Evolutionary conservation across 2,797 vertebrate species (phyloP), one percentile per base, ranked within the genome.

Genomic region (Carapus acus): DNA sequence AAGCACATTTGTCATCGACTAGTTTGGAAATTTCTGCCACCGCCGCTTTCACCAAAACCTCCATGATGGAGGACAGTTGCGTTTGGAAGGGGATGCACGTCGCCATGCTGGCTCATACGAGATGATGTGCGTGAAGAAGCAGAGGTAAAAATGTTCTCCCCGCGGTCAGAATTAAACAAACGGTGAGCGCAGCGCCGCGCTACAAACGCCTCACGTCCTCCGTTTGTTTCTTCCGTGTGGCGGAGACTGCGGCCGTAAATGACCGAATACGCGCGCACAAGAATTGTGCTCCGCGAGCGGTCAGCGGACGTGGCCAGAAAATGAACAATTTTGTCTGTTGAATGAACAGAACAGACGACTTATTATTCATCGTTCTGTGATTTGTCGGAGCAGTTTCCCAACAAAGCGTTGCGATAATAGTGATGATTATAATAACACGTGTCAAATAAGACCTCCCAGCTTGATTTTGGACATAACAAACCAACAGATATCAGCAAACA

Each of bases 1-100:
- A 77, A 17, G 81, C 76, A 57, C 85, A 82, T 78, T 88, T 88
- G 49, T 85, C 82, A 64, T 89, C 88, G 53, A 89, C 84, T 57
- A 89, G 82, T 67, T 85, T 85, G 65, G 85, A 88, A 20, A 89
- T 88, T 58, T 88, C 83, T 17, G 74, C 72, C 71, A 88, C 85
- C 1, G 86, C 83, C 34, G 86, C 82, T 49, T 85, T 81, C 4
- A 85, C 80, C 82, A 88, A 65, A 24, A 83, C 83, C 79, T 88
- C 88, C 88, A 89, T 85, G 27, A 89, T 83, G 7, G 86, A 86
- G 56, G 85, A 80, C 1, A 89, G 45, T 71, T 85, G 85, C 22
- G 70, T 84, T 34, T 87, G 86, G 41, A 89, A 88, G 34, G 82
- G 74, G 15, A 71, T 67, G 49, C 85, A 87, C 70, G 81, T 80